Evolutionary conservation across 2,113 vertebrate genomes (phyloP).

Genomic region (Ellobius talpinus): DNA sequence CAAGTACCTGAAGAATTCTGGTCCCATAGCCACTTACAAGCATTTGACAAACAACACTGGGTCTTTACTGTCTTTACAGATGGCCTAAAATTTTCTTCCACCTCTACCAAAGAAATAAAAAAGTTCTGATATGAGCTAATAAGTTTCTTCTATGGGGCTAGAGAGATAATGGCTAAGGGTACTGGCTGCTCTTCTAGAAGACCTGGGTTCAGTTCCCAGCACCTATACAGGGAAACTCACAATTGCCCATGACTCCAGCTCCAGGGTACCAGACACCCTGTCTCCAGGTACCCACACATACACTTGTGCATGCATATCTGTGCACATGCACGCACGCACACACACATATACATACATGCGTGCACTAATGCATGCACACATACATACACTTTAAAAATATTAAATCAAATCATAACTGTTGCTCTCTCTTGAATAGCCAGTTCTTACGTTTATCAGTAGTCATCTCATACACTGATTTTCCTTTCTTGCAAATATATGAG

Average conservation of each 20-base stretch:
- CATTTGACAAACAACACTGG: background rate
- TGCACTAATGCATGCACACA: background rate
- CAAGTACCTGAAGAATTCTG: background rate
- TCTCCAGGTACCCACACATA: background rate
- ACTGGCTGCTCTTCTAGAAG: background rate
- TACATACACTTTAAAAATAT: background rate
- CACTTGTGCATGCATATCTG: background rate
- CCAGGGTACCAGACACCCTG: background rate
- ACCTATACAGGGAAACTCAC: too few species aligned
- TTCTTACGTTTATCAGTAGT: background rate
- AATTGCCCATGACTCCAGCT: background rate
- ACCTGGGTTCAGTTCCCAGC: background rate
- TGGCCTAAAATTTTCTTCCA: background rate
- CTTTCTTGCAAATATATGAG: slow-evolving; percentile 51
- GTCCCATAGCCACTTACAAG: background rate
- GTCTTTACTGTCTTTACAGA: background rate
- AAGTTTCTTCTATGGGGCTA: background rate
- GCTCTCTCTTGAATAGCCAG: background rate
- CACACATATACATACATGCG: background rate
- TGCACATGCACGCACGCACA: too few species aligned
- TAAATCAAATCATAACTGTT: background rate
- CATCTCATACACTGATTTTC: background rate
- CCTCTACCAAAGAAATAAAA: slow-evolving; percentile 1
- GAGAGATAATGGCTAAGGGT: background rate
- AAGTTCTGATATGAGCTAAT: background rate